A percentile compares a stretch with the other conserved stretches of the same genome.
These are phyloP conservation scores for Hydrolagus colliei DNA, from an alignment of 2,797 vertebrate species.

Conservation along the genomic window DNA sequence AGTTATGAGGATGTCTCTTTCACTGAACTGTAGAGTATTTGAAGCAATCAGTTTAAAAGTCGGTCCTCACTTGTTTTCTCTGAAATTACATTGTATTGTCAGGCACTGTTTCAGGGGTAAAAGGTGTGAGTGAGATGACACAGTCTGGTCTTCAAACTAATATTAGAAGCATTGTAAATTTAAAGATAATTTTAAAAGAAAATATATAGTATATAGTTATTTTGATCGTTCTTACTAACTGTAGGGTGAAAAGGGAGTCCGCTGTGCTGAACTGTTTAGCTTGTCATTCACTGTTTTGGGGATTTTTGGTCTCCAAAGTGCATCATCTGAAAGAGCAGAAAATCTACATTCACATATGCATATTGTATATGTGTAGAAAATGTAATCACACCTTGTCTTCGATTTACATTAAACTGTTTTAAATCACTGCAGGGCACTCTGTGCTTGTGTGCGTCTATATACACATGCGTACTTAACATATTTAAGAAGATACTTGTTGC, in stretches of 20 bases:
- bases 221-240: slow-evolving; percentile 98
- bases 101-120: slow-evolving; percentile 99
- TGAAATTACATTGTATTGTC: slow-evolving; percentile 90
- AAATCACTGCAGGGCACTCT: slow-evolving; percentile 72
- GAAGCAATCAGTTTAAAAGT: slow-evolving; percentile 82
- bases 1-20: slow-evolving; percentile 97
- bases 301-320: slow-evolving; percentile 99
- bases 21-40: slow-evolving; percentile 98
- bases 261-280: slow-evolving; percentile 98
- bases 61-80: slow-evolving; percentile 94
- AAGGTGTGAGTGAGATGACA: slow-evolving; percentile 99
- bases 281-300: slow-evolving; percentile 99
- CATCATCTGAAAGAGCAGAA: slow-evolving; percentile 88
- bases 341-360: slow-evolving; percentile 99
- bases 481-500: too few relatives aligned
- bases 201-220: slow-evolving; percentile 97
- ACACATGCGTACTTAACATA: too few relatives aligned
- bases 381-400: slow-evolving; percentile 99
- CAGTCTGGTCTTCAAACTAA: slow-evolving; percentile 90
- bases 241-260: slow-evolving; percentile 92
- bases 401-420: slow-evolving; percentile 99
- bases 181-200: slow-evolving; percentile 96
- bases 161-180: slow-evolving; percentile 90
- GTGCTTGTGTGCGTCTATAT: not conserved
- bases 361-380: slow-evolving; percentile 99